Evolutionary conservation across 2,797 vertebrate genomes (phyloP), one percentile per base, ranked within the genome.

Genomic region (Todus mexicanus): DNA sequence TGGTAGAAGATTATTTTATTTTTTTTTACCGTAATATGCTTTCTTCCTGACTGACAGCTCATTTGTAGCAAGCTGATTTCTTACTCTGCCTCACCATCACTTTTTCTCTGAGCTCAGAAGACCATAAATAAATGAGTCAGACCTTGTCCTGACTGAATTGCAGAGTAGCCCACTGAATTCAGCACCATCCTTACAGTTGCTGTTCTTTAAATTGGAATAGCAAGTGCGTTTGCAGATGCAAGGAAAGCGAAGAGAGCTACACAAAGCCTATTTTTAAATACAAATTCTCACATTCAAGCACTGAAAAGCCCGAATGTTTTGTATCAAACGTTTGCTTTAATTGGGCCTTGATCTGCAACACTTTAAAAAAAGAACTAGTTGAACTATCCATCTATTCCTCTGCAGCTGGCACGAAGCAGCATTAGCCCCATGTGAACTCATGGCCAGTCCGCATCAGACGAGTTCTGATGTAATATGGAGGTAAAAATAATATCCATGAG

Each of bases 91-190:
- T 96, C 92, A 95, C 89, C 76, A 89, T 75, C 38, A 22, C 68
- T 73, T 88, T 94, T 94, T 93, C 92, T 91, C 73, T 95, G 93
- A 95, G 80, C 70, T 93, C 60, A 87, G 78, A 88, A 93, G 91
- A 26, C 71, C 71, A 92, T 85, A 81, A 85, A 76, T 73, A 85
- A 91, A 88, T 96, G 95, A 96, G 92, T 96, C 94, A 94, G 81
- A 60, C 66, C 87, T 89, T 56, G 70, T 60, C 84, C 71, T 95
- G 95, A 94, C 85, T 92, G 81, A 96, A 92, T 53, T 91, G 69
- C 83, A 86, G 87, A 91, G 77, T 69, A 82, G 48, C 65, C 54
- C n/a, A 64, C 57, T 90, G 83, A 92, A 68, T 74, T 92, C 89
- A 79, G 73, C 73, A 60, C 70, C 48, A 19, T 9, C 57, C 69